A percentile compares a stretch with the other conserved stretches of the same genome.
These are phyloP conservation scores for Marcusenius ussheri DNA, from an alignment of 2,113 vertebrate genomes.

Conservation along the genomic window DNA sequence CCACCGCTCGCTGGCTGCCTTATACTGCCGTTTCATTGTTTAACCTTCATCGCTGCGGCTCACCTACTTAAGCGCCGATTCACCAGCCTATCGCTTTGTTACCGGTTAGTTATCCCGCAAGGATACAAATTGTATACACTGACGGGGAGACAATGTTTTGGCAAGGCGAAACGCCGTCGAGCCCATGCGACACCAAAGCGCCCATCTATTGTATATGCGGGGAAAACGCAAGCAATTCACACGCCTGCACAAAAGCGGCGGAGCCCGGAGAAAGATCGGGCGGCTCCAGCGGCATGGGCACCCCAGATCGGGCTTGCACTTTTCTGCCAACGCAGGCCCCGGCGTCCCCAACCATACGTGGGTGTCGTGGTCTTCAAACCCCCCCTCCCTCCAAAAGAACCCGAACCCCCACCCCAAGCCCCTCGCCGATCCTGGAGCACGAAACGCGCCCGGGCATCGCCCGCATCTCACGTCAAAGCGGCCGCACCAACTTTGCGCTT, in stretches of 20 bases:
- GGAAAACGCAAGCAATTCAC: background rate
- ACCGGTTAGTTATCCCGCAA: background rate
- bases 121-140: background rate
- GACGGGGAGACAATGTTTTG: background rate
- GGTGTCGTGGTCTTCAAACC: background rate
- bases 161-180: background rate
- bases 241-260: background rate
- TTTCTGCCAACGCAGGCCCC: background rate
- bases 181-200: background rate
- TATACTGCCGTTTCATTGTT: slow-evolving; percentile 1
- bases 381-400: background rate
- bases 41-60: background rate
- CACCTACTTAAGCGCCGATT: background rate
- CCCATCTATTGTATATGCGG: background rate
- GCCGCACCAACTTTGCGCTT: slow-evolving; percentile 21
- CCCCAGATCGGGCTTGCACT: background rate
- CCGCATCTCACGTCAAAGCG: background rate
- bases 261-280: background rate
- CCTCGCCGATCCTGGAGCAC: background rate
- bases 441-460: background rate
- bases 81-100: background rate
- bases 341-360: background rate
- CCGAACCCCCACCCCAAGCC: background rate
- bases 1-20: background rate
- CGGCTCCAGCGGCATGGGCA: background rate